Conservation (phyloP, 2,113 vertebrate species). For the Eubucco bourcierii region DNA sequence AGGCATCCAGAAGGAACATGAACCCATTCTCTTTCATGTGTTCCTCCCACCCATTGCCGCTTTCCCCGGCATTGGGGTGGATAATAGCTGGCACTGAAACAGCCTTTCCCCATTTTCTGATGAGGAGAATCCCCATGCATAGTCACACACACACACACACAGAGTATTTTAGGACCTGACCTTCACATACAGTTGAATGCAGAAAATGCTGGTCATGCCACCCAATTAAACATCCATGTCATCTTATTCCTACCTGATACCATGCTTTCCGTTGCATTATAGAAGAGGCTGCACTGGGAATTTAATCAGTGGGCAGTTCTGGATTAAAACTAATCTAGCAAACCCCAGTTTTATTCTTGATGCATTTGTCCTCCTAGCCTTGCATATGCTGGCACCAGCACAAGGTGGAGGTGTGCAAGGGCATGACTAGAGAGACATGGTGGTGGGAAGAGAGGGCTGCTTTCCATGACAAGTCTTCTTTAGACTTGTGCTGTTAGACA, state of each 20-base stretch:
- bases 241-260: not conserved
- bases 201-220: not conserved
- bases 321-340: not conserved
- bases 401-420: not conserved
- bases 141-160: not conserved
- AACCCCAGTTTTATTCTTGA: not conserved
- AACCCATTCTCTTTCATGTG: not conserved
- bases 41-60: not conserved
- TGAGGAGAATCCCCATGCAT: not conserved
- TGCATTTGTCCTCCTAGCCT: not conserved
- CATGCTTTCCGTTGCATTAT: not conserved
- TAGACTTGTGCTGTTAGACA: not conserved
- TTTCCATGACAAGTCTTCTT: not conserved
- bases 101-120: not conserved
- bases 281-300: not conserved
- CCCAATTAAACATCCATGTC: not conserved
- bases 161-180: not conserved
- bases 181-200: not conserved
- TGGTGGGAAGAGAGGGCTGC: not conserved
- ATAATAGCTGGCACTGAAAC: not conserved
- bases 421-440: not conserved
- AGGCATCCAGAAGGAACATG: not conserved
- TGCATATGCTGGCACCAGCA: not conserved
- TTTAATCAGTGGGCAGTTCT: not conserved
- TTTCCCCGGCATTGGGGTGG: not conserved